Evolutionary conservation across 2,888 invertebrate species (phyloP), one percentile per base, ranked within the genome.

Genomic region (Emmelina monodactyla): DNA sequence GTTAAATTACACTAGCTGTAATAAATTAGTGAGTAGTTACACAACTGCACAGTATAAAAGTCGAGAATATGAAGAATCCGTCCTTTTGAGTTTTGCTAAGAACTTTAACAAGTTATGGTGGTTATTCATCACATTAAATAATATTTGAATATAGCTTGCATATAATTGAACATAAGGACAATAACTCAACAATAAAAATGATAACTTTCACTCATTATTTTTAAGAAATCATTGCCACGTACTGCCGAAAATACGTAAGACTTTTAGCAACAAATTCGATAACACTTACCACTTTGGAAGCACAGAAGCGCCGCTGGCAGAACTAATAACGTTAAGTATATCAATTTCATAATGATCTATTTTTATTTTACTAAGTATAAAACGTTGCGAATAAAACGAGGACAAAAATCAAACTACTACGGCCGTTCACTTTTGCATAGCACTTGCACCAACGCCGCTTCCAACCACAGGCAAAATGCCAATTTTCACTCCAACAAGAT

Each of bases 221-320:
- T 33, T 44, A 43, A 50, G 51, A 47, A 46, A 45, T 38, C 44
- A 34, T 19, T 81, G 81, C 82, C 81, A 82, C 82, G 80, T 82
- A 71, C 62, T 10, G 33, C 38, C 34, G 33, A 37, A 40, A 32
- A 40, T 54, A 28, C 5, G 12, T 13, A 28, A 22, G 14, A 35
- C 47, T 53, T 46, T 57, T 43, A 50, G 44, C 25, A 42, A 34
- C 41, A 50, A 46, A 45, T 45, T 38, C 45, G 44, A 42, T 42
- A 45, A 48, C n/a, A 83, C 88, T 89, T 83, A 92, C 91, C 87
- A 68, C 78, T 82, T 64, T 86, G 85, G 45, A 88, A 82, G 47
- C 87, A 86, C 48, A 88, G 83, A 46, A 91, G 82, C 31, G 88
- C 82, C 19, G 88, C 85, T 49, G 91, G 90, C 44, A 91, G 69